Base-by-base conservation (phyloP, 2,113 vertebrate species). In the Anoplopoma fimbria region DNA sequence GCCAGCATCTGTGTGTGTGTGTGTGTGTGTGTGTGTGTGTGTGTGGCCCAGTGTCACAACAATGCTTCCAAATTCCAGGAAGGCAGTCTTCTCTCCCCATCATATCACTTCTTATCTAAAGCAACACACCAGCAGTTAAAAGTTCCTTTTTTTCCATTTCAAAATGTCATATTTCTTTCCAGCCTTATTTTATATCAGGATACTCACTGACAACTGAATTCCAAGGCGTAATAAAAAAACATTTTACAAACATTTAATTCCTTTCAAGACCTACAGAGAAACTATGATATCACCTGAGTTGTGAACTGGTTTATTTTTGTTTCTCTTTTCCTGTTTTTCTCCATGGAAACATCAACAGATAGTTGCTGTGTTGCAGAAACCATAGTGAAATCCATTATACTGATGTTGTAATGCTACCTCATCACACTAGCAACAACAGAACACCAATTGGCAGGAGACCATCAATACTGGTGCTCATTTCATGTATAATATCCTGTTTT, bases 1-100 rank as follows among this genome's bases (percentile, higher is more conserved):
- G 92, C 90, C 90, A 91, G 81, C 69, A 64, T 79, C 61, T 84
- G 80, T 82, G 71, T 68, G 36, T 85, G 38, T 82, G 79, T 63
- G 49, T 76, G 12, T 73, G 68, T 33, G 42, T 70, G 40, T 55
- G 13, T 69, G 25, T 79, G 77, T 65, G 68, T 38, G 71, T 86
- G 57, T 60, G 77, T 83, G 36, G 45, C n/a, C 34, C 55, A 49
- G 38, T 51, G 55, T 77, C 70, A 87, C 79, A 82, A 79, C 75
- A 85, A 69, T 0, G 53, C 31, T 21, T 67, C 68, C 47, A 53
- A 27, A 31, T 57, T 65, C 60, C 70, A 82, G 29, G 45, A 10
- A 64, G 42, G 19, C 65, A n/a, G 21, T 61, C 42, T 45, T 62
- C 69, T 65, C 27, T 19, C 61, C 25, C 19, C 34, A n/a, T 62